Conservation (phyloP, 1,140 invertebrate species). For the Araneus ventricosus region DNA sequence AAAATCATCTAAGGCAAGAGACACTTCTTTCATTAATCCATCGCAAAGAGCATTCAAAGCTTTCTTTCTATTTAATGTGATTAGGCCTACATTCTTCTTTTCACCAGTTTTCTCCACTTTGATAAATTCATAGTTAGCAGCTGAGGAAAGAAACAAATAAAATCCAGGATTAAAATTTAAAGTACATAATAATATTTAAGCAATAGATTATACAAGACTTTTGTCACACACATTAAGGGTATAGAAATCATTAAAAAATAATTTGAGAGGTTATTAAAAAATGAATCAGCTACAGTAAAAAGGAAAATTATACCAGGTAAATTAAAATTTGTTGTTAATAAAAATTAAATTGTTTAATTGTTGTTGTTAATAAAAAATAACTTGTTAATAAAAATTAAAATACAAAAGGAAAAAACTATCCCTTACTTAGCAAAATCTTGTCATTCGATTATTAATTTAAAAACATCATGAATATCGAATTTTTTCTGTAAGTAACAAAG, state of each 20-base stretch:
- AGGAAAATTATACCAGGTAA: neutral
- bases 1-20: conserved; percentile 86
- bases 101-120: conserved; percentile 90
- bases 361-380: no score
- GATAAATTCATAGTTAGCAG: conserved; percentile 84
- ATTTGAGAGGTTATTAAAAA: neutral
- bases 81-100: conserved; percentile 94
- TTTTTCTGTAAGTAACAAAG: no score
- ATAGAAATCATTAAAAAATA: neutral
- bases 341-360: no score
- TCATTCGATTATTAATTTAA: no score
- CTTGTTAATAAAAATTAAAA: no score
- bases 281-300: neutral
- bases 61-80: conserved; percentile 95
- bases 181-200: neutral
- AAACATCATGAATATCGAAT: no score
- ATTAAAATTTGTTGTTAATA: no score
- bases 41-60: conserved; percentile 96
- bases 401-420: no score
- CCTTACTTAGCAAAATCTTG: no score
- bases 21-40: conserved; percentile 92
- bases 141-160: conserved; percentile 39
- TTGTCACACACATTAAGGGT: neutral
- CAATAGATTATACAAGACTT: neutral
- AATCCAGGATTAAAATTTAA: neutral